Conservation (phyloP, 2,888 invertebrate species). For the Sisyra nigra region DNA sequence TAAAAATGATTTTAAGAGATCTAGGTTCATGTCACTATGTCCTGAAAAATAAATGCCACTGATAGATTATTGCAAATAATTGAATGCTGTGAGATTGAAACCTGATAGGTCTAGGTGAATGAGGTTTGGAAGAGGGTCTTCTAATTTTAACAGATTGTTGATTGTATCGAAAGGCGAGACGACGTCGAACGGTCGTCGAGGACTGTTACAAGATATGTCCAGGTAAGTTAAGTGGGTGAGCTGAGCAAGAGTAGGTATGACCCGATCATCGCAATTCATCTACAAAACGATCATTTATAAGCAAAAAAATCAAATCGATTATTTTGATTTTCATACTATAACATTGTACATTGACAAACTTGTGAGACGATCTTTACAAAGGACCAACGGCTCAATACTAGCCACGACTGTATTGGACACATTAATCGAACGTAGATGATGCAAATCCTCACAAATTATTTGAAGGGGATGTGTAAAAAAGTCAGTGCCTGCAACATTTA, state of each 20-base stretch:
- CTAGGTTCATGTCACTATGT: constrained; percentile 31
- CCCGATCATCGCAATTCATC: constrained; percentile 9
- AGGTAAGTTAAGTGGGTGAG: constrained; percentile 32
- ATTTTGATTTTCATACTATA: constrained; percentile 26
- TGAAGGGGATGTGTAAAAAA: constrained; percentile 46
- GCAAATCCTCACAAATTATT: constrained; percentile 47
- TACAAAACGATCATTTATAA: constrained; percentile 4
- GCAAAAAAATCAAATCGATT: background rate
- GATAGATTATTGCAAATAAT: background rate
- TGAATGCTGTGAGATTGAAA: constrained; percentile 14
- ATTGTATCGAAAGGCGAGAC: constrained; percentile 27
- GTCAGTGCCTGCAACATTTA: constrained; percentile 52
- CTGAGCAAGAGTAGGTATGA: constrained; percentile 32
- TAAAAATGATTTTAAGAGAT: constrained; percentile 29
- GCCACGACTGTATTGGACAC: constrained; percentile 46
- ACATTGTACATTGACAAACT: constrained; percentile 42
- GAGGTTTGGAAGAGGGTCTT: constrained; percentile 34
- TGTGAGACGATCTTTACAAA: constrained; percentile 37
- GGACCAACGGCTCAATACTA: constrained; percentile 39
- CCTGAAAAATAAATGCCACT: constrained; percentile 19
- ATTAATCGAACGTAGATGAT: constrained; percentile 42
- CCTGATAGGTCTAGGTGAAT: constrained; percentile 47
- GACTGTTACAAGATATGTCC: constrained; percentile 39
- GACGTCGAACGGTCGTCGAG: constrained; percentile 28
- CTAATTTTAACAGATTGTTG: constrained; percentile 29